Evolutionary conservation across 2,888 invertebrate species (phyloP), one percentile per base, ranked within the genome.

Genomic region (Phyllotreta cruciferae): DNA sequence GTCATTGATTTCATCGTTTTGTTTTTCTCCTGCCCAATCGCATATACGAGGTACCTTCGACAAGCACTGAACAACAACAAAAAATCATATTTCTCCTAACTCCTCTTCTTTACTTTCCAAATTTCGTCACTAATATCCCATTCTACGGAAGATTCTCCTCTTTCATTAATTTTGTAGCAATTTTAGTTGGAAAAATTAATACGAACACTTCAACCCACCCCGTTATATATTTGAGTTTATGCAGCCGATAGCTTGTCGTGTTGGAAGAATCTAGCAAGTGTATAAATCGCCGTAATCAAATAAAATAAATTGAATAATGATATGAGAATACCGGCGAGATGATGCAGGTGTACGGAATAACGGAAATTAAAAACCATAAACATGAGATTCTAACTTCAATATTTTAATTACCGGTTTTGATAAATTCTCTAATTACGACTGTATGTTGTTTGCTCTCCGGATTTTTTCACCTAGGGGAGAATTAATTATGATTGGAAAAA

Each of bases 281-380:
- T 66, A 68, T 70, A 67, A 70, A 70, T 70, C 66, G 66, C 65
- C 13, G 56, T 63, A 64, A 69, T 69, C 66, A 65, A 70, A 68
- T 68, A 66, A 62, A 71, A 68, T 71, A 66, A 69, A 69, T 66
- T 68, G 64, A 67, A 67, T 68, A 67, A 68, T 62, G 68, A 67
- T 66, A 58, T 56, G 38, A 66, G 62, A 56, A 50, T 49, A 58
- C 47, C 54, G 24, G 24, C 62, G 62, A 60, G 52, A 49, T 38
- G 63, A 62, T 62, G 64, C 67, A 70, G 70, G 68, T 70, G 70
- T 62, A 64, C 64, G 54, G 61, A 60, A 45, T 70, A 70, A 70
- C 70, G 70, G 70, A 70, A 64, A 69, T 67, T 67, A 64, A 69
- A 69, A 63, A 67, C 62, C 67, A 65, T 67, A 66, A 69, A 66